Conservation (phyloP, 2,888 invertebrate species). For the Disparrhopalites patrizii region DNA sequence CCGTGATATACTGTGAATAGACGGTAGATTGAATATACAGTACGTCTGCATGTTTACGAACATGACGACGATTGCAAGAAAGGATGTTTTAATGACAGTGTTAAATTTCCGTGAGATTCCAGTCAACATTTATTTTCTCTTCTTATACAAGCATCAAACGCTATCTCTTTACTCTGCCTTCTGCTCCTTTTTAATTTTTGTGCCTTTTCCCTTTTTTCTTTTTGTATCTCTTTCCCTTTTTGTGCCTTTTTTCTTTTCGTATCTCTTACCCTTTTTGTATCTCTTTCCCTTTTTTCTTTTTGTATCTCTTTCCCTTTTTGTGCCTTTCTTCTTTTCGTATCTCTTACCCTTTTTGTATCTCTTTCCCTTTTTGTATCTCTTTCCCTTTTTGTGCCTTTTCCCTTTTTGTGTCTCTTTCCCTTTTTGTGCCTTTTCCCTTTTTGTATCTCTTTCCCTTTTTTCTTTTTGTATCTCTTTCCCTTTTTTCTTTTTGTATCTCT, state of each 20-base stretch:
- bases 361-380: not conserved
- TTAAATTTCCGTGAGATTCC: no score
- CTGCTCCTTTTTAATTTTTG: not conserved
- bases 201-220: not conserved
- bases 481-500: no score
- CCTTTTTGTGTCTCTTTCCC: not conserved
- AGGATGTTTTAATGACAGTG: no score
- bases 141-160: not conserved
- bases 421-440: not conserved
- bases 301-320: no score
- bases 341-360: not conserved
- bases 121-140: not conserved
- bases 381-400: slow-evolving; percentile 2
- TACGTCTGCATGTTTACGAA: no score
- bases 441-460: no score
- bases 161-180: not conserved
- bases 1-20: no score
- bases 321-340: not conserved
- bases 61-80: no score
- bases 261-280: no score
- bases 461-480: no score
- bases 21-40: no score
- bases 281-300: no score
- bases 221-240: not conserved
- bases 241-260: not conserved